These are phyloP conservation scores for Lepidurus packardi DNA, from an alignment of 1,140 invertebrate species.

Conservation along the genomic window DNA sequence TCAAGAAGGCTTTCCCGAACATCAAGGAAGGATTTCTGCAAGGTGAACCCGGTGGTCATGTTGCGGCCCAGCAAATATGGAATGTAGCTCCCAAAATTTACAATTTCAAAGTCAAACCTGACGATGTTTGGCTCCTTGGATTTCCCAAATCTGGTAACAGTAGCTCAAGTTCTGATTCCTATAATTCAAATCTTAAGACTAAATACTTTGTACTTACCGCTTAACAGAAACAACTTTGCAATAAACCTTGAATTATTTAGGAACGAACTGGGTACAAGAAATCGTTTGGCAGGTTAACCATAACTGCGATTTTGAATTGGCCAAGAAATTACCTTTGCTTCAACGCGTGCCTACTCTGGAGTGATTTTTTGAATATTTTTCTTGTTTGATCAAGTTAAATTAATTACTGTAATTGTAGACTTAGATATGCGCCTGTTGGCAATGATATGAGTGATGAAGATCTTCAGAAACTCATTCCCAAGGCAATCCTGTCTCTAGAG, in stretches of 20 bases:
- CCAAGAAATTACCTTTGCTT: background rate
- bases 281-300: background rate
- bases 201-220: too few relatives aligned
- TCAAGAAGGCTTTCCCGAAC: constrained; percentile 23
- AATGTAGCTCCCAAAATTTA: constrained; percentile 22
- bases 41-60: constrained; percentile 31
- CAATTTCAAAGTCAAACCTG: constrained; percentile 20
- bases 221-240: too few relatives aligned
- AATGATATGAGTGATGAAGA: background rate
- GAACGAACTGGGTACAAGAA: background rate
- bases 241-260: background rate
- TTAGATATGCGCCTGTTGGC: too few relatives aligned
- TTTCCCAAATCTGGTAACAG: background rate
- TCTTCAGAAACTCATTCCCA: background rate
- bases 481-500: background rate
- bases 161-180: background rate
- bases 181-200: too few relatives aligned
- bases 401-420: too few relatives aligned
- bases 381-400: too few relatives aligned
- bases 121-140: background rate
- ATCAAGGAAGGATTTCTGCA: constrained; percentile 24
- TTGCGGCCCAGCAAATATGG: constrained; percentile 24
- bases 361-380: background rate
- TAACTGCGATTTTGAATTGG: constrained; percentile 5
- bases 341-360: background rate